These are phyloP conservation scores for Trematomus bernacchii DNA, from an alignment of 2,797 vertebrate genomes.

Conservation along the genomic window DNA sequence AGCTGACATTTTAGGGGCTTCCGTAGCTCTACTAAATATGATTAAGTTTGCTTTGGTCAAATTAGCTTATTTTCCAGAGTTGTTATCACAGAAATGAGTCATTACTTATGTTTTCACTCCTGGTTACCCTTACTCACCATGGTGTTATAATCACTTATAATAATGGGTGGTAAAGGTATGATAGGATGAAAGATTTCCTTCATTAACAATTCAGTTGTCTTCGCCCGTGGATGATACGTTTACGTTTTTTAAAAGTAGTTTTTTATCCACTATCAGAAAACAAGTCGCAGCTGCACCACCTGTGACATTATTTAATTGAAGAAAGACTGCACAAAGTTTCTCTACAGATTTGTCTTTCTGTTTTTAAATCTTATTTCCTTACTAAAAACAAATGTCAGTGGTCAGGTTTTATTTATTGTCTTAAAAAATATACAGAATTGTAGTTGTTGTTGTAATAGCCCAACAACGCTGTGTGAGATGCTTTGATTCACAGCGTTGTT, in stretches of 20 bases:
- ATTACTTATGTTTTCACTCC: constrained; percentile 34
- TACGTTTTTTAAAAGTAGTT: neutral
- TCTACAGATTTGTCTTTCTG: neutral
- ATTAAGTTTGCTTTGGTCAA: constrained; percentile 71
- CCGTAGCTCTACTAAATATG: constrained; percentile 66
- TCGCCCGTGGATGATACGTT: neutral
- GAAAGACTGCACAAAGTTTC: constrained; percentile 2
- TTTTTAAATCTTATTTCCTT: constrained; percentile 15
- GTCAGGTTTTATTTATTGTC: constrained; percentile 32
- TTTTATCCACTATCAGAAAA: constrained; percentile 1
- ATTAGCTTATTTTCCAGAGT: constrained; percentile 58
- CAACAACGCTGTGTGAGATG: constrained; percentile 21
- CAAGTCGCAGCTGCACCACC: constrained; percentile 9
- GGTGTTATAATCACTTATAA: constrained; percentile 37
- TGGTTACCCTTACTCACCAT: constrained; percentile 33
- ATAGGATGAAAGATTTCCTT: constrained; percentile 26
- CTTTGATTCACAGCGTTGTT: constrained; percentile 43
- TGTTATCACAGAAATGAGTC: constrained; percentile 53
- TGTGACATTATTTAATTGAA: neutral
- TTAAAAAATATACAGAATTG: constrained; percentile 3
- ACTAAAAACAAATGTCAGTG: neutral
- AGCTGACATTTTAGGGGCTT: constrained; percentile 69
- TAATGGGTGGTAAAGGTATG: constrained; percentile 31
- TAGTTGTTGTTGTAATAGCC: neutral
- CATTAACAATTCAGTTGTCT: neutral